A percentile compares a stretch with the other conserved stretches of the same genome.
Evolutionary conservation across 2,113 vertebrate species (phyloP).

Genomic region (Oceanites oceanicus): DNA sequence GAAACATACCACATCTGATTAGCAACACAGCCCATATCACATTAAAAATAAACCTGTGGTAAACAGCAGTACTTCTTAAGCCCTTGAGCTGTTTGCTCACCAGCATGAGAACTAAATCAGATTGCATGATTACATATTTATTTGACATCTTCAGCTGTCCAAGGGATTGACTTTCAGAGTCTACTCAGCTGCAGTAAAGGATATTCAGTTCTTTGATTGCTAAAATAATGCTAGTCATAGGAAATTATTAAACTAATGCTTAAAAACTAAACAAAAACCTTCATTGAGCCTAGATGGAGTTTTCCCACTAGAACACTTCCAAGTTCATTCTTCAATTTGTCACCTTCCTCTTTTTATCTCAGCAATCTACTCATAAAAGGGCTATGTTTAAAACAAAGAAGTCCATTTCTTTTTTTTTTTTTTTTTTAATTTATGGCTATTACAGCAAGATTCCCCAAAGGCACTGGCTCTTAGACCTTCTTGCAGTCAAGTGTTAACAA

Average conservation of each 20-base stretch:
- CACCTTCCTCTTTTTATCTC: not conserved
- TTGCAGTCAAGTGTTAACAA: not conserved
- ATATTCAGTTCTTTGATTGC: not conserved
- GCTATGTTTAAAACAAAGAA: not conserved
- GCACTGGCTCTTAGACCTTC: not conserved
- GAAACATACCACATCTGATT: conserved; percentile 47
- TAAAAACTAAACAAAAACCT: not conserved
- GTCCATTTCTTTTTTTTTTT: not conserved
- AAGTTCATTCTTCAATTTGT: not conserved
- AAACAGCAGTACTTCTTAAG: conserved; percentile 28
- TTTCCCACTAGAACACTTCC: not conserved
- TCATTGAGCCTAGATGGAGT: not conserved
- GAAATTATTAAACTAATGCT: not conserved
- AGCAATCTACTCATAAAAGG: not conserved
- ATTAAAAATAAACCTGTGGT: conserved; percentile 18
- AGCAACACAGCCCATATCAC: conserved; percentile 26
- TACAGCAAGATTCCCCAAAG: not conserved
- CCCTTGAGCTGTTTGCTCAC: conserved; percentile 34
- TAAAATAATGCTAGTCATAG: not conserved
- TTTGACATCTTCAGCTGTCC: conserved; percentile 20
- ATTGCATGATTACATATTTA: conserved; percentile 15
- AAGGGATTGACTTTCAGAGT: not conserved
- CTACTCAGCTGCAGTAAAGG: not conserved
- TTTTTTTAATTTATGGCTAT: not conserved
- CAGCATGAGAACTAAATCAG: conserved; percentile 31